Evolutionary conservation across 2,888 invertebrate genomes (phyloP), one percentile per base, ranked within the genome.

Genomic region (Heliconius erato): DNA sequence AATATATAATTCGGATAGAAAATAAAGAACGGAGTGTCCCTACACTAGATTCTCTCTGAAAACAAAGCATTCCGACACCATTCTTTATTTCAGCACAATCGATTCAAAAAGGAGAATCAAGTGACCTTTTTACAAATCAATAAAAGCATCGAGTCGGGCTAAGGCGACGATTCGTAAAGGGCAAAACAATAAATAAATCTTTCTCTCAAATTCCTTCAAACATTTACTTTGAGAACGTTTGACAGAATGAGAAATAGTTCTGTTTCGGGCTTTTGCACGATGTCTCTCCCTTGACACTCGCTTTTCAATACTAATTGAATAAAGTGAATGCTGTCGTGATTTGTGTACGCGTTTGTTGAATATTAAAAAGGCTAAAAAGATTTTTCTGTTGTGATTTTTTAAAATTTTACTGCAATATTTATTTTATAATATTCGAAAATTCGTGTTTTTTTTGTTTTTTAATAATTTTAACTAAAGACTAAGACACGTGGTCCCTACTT

Each of bases 171-270:
- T 77, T 81, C 59, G 69, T 59, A 59, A 81, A 80, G 65, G 68
- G 68, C 78, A 82, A 81, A 83, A 82, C 84, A 82, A 82, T 84
- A 82, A 79, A 82, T 76, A 81, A 82, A 74, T 82, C 79, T 80
- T 82, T 78, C 80, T 78, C 68, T 40, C 40, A 40, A 40, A 80
- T 69, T 79, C 78, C 77, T 79, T 80, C 84, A 84, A 84, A 82
- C 79, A 82, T 84, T 84, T 79, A 79, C 84, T 69, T 32, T 74
- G 77, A 76, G 72, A 82, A 77, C 78, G 63, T 84, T 76, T 81
- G 82, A 82, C 84, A 77, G 79, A 76, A 82, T 82, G 81, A 82
- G 82, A 81, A 82, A 82, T 82, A 82, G 80, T 82, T 79, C 74
- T 69, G 40, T 69, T 69, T 69, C 67, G 14, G 54, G 59, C 74